Evolutionary conservation across 2,888 invertebrate genomes (phyloP), one percentile per base, ranked within the genome.

Genomic region (Rhabditoides inermis): DNA sequence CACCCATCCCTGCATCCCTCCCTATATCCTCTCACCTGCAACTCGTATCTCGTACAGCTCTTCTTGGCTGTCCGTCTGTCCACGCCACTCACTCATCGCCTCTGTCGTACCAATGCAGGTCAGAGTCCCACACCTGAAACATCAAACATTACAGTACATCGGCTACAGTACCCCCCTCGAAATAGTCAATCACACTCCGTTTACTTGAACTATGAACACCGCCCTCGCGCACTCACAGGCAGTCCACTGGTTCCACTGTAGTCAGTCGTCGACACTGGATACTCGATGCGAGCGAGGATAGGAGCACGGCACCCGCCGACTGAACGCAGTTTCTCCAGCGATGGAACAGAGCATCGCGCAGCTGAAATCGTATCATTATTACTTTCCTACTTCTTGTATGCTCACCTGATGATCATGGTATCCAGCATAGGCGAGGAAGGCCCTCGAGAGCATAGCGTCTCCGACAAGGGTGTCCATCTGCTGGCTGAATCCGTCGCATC

Each of bases 341-440:
- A 22, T 87, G 86, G 79, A 95, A 95, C 50, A 98, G 82, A 77
- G 87, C 91, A 78, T 90, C 88, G 59, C 98, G 87, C 80, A 92
- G 90, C 83, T 88, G 82, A 15, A 53, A 10, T 15, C 15, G 35
- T 32, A 32, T 15, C 10, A 12, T 32, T 15, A 32, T 15, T 32
- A 15, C 35, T 15, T n/a, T 12, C 15, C 35, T 32, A 10, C 15
- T 32, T 20, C 12, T 15, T 7, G 12, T 40, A n/a, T 20, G 20
- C 40, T 12, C 7, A 39, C 7, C 7, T n/a, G 55, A 68, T 83
- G 82, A 69, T 82, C 82, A 73, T 81, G 82, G 74, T 82, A 83
- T 37, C 95, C 98, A 51, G 92, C 94, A 76, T 98, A 99, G 0
- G 95, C 89, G 72, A 98, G 86, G 79, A 98, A 98, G 0, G 98